Conservation (phyloP, 53 echinoderm and acorn worm genomes). For the Echinometra lucunter region DNA sequence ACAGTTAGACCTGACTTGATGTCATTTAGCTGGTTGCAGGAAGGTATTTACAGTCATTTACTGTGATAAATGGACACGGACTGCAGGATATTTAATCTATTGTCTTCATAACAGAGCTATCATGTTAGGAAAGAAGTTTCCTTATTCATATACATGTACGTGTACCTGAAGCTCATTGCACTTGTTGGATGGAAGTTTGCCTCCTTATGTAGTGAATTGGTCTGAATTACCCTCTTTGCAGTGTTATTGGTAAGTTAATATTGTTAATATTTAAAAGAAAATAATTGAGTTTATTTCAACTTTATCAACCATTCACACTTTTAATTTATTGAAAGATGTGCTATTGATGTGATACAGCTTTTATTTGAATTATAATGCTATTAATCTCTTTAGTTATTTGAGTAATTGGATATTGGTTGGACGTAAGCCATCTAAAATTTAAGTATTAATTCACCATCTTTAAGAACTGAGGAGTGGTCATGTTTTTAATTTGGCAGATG, state of each 20-base stretch:
- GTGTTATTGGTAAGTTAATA: neutral
- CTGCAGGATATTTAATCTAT: neutral
- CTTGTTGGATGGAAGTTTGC: neutral
- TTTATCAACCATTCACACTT: neutral
- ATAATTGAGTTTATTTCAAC: neutral
- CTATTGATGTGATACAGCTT: no score
- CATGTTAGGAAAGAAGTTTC: neutral
- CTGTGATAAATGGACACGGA: neutral
- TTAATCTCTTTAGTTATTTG: no score
- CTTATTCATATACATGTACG: neutral
- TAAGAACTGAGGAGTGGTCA: no score
- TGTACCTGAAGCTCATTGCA: neutral
- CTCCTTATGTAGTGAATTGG: neutral
- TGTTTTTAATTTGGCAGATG: no score
- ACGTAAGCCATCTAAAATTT: no score
- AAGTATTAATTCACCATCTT: no score
- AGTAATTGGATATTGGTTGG: no score
- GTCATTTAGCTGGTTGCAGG: neutral
- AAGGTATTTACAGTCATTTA: neutral
- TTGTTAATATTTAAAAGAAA: neutral
- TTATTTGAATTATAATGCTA: no score
- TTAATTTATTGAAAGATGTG: no score
- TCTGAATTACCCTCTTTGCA: neutral
- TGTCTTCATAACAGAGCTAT: neutral
- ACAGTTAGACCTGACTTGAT: neutral